Evolutionary conservation across 2,113 vertebrate genomes (phyloP).

Genomic region (Entomyzon cyanotis): DNA sequence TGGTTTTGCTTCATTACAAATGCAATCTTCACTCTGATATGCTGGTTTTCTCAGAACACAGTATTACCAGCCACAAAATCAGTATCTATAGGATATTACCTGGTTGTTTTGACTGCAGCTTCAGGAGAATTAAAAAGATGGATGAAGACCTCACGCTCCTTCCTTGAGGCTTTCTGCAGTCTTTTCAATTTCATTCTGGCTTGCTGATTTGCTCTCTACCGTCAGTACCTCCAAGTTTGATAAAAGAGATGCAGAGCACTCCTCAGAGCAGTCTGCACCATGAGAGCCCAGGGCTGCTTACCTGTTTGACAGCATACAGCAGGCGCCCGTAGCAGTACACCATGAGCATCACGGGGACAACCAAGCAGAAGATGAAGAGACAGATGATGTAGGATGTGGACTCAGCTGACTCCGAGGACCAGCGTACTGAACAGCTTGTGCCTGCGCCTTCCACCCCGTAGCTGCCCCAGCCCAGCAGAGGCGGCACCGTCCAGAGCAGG

Average conservation of each 20-base stretch:
- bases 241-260: neutral
- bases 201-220: neutral
- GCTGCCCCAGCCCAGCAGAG: constrained; percentile 88
- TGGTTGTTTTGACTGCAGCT: neutral
- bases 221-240: neutral
- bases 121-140: neutral
- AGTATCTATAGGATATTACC: neutral
- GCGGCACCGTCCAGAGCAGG: constrained; percentile 86
- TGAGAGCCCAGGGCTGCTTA: neutral
- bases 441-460: constrained; percentile 84
- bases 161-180: neutral
- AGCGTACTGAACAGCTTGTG: constrained; percentile 86
- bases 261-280: neutral
- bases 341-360: constrained; percentile 82
- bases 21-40: neutral
- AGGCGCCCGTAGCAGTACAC: constrained; percentile 85
- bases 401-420: constrained; percentile 75
- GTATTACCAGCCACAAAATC: neutral
- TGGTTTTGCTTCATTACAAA: neutral
- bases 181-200: neutral
- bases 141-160: neutral
- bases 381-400: constrained; percentile 86
- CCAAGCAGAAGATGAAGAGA: constrained; percentile 88
- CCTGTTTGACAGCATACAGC: constrained; percentile 84
- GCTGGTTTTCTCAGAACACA: neutral